Conservation (phyloP, 2,797 vertebrate species). For the Agapornis canus region DNA sequence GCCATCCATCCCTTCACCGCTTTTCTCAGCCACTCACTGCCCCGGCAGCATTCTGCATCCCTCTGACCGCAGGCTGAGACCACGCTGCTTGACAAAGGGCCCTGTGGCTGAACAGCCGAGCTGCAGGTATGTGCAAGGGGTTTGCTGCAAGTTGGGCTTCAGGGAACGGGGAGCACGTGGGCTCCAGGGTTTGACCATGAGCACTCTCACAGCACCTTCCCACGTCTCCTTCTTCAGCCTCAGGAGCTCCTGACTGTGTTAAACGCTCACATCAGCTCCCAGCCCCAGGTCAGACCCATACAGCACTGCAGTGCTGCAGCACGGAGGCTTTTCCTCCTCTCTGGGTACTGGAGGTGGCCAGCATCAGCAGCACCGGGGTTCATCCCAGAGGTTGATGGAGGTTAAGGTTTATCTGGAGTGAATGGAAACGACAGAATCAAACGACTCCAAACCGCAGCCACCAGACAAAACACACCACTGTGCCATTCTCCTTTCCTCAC, state of each 20-base stretch:
- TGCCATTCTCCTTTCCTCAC: not conserved
- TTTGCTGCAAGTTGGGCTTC: rapidly evolving
- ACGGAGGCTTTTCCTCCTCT: not conserved
- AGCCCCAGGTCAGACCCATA: rapidly evolving
- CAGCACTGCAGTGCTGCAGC: not conserved
- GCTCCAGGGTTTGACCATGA: not conserved
- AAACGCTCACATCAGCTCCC: not conserved
- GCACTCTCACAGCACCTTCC: not conserved
- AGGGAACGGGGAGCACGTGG: rapidly evolving
- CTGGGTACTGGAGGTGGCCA: rapidly evolving
- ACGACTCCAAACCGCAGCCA: rapidly evolving
- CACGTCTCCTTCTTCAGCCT: not conserved
- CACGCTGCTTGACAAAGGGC: rapidly evolving
- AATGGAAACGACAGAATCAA: not conserved
- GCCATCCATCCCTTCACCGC: not conserved
- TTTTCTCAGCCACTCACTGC: not conserved
- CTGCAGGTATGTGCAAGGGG: rapidly evolving
- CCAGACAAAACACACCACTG: not conserved
- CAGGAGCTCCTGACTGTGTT: not conserved
- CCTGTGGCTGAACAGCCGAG: not conserved
- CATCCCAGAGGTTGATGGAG: not conserved
- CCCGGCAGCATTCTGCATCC: not conserved
- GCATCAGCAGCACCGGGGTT: rapidly evolving
- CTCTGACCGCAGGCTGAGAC: not conserved
- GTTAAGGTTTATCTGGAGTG: not conserved